A percentile compares a stretch with the other conserved stretches of the same genome.
Conservation (phyloP, 2,888 invertebrate genomes). For the Agrilus cyanescens region DNA sequence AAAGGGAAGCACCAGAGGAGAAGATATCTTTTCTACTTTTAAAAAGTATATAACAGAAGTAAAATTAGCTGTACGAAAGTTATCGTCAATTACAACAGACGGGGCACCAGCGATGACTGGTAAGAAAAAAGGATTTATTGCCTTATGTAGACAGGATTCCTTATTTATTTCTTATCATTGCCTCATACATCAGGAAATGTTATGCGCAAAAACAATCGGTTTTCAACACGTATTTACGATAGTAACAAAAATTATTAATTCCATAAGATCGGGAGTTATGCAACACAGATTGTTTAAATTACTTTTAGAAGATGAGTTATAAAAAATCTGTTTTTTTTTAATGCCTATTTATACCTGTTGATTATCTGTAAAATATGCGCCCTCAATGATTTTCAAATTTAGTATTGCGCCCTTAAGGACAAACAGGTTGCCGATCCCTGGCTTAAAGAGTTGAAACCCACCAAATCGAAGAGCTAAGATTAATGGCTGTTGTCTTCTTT, state of each 20-base stretch:
- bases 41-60: constrained; percentile 7
- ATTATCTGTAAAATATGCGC: no score
- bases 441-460: no score
- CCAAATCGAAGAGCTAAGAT: no score
- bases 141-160: constrained; percentile 12
- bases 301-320: constrained; percentile 1
- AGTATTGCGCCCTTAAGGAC: no score
- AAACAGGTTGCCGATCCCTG: neutral
- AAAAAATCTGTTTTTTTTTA: no score
- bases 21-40: constrained; percentile 14
- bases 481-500: no score
- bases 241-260: constrained; percentile 1
- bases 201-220: constrained; percentile 1
- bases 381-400: no score
- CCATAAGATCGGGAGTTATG: neutral
- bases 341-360: no score
- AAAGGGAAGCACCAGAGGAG: constrained; percentile 11
- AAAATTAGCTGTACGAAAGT: constrained; percentile 12
- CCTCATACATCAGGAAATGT: constrained; percentile 1
- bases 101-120: no score
- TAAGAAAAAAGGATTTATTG: no score
- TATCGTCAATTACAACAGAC: constrained; percentile 15
- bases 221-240: no score
- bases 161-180: constrained; percentile 12
- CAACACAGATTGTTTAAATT: neutral